Evolutionary conservation across 2,888 invertebrate genomes (phyloP), one percentile per base, ranked within the genome.

Genomic region (Spodoptera littoralis): DNA sequence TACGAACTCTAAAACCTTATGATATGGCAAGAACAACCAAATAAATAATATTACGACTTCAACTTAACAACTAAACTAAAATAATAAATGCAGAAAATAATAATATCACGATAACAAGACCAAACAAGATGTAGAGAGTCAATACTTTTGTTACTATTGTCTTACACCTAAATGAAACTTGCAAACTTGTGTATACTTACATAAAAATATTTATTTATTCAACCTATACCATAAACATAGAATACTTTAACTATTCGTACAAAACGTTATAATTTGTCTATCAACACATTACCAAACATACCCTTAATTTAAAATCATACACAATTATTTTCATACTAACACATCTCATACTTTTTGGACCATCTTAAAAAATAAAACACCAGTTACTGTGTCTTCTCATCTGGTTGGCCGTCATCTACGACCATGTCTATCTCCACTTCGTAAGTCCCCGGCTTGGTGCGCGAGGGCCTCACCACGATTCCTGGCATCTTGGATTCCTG

Each of bases 21-120:
- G 76, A 81, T 89, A 93, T 91, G 93, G 93, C 92, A 90, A 91
- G 88, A 90, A 87, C 86, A 90, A 90, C 89, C 88, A 88, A 65
- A 76, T 63, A 72, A 76, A 76, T 69, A 72, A 68, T 49, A 63
- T 59, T 55, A 77, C 77, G 69, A 75, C 78, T 74, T 59, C 41
- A 44, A 66, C 60, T 68, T 79, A 65, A 54, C 62, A 71, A 71
- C 66, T 63, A 66, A 65, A 75, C 62, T 70, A 70, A 58, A 61
- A 49, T 72, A 70, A 71, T 77, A 83, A 81, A 80, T 82, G 77
- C 80, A 61, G 58, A 66, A 74, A 54, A 54, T 56, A 70, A 60
- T 36, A 48, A 65, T 73, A 76, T 70, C 73, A 77, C 73, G 62
- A 57, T 48, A 60, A 50, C 41, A 45, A 60, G 53, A 64, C 60